Conservation (phyloP, 2,113 vertebrate genomes). For the Dendrocopos noguchii region DNA sequence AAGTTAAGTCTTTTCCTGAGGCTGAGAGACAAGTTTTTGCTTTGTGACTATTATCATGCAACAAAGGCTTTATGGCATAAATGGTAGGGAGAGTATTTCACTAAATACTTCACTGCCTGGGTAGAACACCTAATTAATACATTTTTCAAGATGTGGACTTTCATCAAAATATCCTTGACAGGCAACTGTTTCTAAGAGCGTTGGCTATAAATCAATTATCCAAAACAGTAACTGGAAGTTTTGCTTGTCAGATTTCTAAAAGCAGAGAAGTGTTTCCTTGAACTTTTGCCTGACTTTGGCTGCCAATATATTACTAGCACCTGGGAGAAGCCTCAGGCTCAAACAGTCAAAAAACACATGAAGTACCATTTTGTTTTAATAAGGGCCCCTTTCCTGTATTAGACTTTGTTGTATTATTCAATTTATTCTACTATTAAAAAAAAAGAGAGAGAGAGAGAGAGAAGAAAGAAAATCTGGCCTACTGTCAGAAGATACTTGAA, state of each 20-base stretch:
- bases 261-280: constrained; percentile 50
- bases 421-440: constrained; percentile 18
- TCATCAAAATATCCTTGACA: constrained; percentile 46
- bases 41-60: background rate
- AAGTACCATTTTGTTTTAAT: constrained; percentile 60
- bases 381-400: constrained; percentile 37
- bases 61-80: background rate
- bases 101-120: background rate
- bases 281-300: constrained; percentile 57
- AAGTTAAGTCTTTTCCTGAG: background rate
- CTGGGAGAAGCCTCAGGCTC: constrained; percentile 57
- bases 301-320: constrained; percentile 50
- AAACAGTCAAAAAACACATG: constrained; percentile 62
- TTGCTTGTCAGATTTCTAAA: constrained; percentile 55
- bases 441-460: background rate
- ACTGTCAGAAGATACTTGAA: background rate
- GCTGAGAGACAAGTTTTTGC: background rate
- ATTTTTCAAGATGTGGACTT: constrained; percentile 29
- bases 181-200: constrained; percentile 53
- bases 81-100: background rate
- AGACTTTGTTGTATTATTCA: constrained; percentile 40
- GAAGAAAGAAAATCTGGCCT: background rate
- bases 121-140: constrained; percentile 27
- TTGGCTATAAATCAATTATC: constrained; percentile 59
- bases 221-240: constrained; percentile 61